Evolutionary conservation across 1,140 invertebrate species (phyloP).

Genomic region (Brachystomella parvula): DNA sequence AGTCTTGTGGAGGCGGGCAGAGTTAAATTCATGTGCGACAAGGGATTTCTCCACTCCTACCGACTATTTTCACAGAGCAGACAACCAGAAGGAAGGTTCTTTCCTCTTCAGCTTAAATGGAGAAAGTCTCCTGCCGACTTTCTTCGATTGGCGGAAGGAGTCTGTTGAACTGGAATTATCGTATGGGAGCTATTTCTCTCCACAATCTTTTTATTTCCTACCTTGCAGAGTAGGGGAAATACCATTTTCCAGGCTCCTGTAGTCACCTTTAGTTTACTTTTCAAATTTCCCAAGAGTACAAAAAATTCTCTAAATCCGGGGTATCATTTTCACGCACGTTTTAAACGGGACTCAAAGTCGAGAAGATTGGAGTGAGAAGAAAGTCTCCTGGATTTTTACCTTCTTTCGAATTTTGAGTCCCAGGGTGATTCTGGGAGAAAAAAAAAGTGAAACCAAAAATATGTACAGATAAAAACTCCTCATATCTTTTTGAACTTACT

Average conservation of each 20-base stretch:
- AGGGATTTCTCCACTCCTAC: not conserved
- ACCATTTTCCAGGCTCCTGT: not conserved
- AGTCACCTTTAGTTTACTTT: not conserved
- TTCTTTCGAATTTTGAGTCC: no score
- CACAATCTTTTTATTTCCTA: no score
- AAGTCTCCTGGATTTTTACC: no score
- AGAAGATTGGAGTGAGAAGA: no score
- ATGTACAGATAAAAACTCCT: no score
- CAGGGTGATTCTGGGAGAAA: no score
- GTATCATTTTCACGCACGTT: not conserved
- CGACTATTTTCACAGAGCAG: not conserved
- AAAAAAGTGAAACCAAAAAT: no score
- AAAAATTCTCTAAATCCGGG: not conserved
- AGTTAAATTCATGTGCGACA: not conserved
- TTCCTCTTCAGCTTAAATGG: not conserved
- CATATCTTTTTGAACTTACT: no score
- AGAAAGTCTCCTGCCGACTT: not conserved
- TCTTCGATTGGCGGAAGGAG: no score
- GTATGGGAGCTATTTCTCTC: no score
- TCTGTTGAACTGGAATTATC: no score
- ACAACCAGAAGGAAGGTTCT: not conserved
- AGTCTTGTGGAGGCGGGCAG: not conserved
- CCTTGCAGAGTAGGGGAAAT: not conserved
- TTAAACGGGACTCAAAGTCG: no score
- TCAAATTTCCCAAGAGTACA: not conserved